Percentiles rank a stretch among this genome's conserved stretches.
Conservation (phyloP, 2,113 vertebrate genomes). For the Sus scrofa region DNA sequence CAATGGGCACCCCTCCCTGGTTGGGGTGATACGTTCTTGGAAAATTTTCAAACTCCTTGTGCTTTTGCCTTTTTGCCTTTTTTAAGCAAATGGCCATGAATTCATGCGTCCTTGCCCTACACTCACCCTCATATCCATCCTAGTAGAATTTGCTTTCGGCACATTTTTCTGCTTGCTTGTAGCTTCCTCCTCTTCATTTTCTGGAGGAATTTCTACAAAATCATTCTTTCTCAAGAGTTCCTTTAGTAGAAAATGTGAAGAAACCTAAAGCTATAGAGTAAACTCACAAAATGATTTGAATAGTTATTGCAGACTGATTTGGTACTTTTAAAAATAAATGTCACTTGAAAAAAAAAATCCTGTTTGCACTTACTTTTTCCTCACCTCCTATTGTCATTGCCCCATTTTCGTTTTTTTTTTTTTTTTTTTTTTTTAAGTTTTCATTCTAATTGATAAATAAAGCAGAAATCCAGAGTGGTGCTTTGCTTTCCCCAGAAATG, state of each 20-base stretch:
- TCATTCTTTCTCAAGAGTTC: slow-evolving; percentile 17
- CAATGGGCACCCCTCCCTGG: background rate
- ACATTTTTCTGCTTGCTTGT: background rate
- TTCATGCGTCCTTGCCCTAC: background rate
- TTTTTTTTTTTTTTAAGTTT: background rate
- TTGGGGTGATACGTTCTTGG: background rate
- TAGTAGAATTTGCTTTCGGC: slow-evolving; percentile 28
- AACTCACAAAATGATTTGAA: background rate
- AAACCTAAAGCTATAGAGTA: background rate
- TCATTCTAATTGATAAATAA: slow-evolving; percentile 43
- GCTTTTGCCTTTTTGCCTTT: slow-evolving; percentile 71
- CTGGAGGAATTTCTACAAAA: slow-evolving; percentile 39
- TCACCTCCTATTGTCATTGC: background rate
- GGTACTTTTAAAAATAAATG: background rate
- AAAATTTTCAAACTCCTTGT: slow-evolving; percentile 46
- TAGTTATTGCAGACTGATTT: background rate
- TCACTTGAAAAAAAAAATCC: background rate
- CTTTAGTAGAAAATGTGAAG: slow-evolving; percentile 55
- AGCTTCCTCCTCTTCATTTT: background rate
- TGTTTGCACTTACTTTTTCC: background rate
- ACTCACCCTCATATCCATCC: background rate
- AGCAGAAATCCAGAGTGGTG: background rate
- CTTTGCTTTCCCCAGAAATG: slow-evolving; percentile 26
- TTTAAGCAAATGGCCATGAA: background rate
- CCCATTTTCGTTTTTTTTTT: background rate